These are phyloP conservation scores for Acrossocheilus wenchowensis DNA, from an alignment of 2,797 vertebrate genomes.

Conservation along the genomic window DNA sequence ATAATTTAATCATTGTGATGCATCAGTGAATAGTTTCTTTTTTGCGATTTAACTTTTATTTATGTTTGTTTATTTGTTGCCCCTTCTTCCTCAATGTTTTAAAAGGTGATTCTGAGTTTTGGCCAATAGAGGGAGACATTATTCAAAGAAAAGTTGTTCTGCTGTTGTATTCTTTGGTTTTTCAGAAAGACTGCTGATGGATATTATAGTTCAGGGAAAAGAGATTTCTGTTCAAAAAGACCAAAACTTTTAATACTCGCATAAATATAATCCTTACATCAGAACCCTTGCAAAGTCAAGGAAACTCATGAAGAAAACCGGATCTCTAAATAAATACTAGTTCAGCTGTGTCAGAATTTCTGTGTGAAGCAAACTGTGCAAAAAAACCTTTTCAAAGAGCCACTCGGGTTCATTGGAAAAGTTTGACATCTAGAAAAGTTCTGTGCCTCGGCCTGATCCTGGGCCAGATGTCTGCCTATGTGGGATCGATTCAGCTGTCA, in stretches of 20 bases:
- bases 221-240: background rate
- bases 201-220: background rate
- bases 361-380: background rate
- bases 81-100: background rate
- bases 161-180: background rate
- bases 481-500: conserved; percentile 4
- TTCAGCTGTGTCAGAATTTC: background rate
- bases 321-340: background rate
- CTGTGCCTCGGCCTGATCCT: background rate
- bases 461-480: background rate
- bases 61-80: too few relatives aligned
- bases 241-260: background rate
- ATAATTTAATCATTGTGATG: background rate
- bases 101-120: background rate
- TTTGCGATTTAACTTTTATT: background rate
- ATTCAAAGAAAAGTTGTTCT: background rate
- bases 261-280: background rate
- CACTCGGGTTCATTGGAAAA: too few relatives aligned
- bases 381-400: background rate
- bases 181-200: background rate
- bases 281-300: background rate
- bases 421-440: background rate
- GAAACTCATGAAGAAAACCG: background rate
- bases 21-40: rapidly evolving
- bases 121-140: conserved; percentile 41